These are phyloP conservation scores for Plebejus anna DNA, from an alignment of 2,888 invertebrate genomes.

Conservation along the genomic window DNA sequence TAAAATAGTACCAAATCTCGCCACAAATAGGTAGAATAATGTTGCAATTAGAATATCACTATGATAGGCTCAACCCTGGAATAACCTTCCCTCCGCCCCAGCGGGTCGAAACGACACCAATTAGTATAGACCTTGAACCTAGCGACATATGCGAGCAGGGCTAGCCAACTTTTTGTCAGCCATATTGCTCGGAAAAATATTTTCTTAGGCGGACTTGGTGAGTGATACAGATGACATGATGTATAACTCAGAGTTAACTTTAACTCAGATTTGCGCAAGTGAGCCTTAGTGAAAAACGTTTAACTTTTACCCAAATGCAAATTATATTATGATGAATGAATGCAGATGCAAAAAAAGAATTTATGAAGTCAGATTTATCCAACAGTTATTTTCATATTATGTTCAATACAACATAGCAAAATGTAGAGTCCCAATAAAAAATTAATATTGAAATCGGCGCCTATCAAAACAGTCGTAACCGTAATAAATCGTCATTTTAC, in stretches of 20 bases:
- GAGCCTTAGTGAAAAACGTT: no score
- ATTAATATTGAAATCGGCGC: not conserved
- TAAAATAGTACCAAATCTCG: not conserved
- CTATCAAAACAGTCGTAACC: conserved; percentile 11
- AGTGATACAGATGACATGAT: no score
- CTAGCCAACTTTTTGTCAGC: not conserved
- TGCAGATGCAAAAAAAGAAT: no score
- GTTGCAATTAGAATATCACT: conserved; percentile 7
- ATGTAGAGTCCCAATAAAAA: not conserved
- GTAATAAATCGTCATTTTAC: conserved; percentile 11
- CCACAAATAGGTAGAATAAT: not conserved
- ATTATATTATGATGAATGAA: no score
- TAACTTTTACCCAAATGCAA: no score
- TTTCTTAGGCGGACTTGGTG: no score
- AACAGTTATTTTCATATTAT: not conserved
- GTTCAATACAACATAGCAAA: not conserved
- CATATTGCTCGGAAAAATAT: not conserved
- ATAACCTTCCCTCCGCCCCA: conserved; percentile 9
- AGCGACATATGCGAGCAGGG: not conserved
- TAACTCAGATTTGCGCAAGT: no score
- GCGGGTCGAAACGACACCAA: conserved; percentile 20
- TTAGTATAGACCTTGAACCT: conserved; percentile 19
- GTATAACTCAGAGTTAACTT: no score
- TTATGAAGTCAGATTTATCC: no score
- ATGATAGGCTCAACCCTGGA: not conserved